These are phyloP conservation scores for Choloepus hoffmanni DNA, from an alignment of 2,113 vertebrate genomes.

Conservation along the genomic window DNA sequence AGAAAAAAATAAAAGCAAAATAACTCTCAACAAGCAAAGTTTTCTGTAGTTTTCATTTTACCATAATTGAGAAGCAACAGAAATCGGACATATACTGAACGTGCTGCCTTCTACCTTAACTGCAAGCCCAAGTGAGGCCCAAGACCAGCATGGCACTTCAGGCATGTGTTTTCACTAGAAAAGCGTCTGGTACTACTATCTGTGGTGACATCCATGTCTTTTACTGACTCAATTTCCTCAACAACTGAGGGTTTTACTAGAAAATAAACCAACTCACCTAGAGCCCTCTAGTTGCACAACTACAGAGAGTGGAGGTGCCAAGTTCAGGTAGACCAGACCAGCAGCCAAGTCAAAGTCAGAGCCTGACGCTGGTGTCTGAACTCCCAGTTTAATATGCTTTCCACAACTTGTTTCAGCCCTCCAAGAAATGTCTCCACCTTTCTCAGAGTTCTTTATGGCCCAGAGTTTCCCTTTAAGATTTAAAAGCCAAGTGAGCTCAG, in stretches of 20 bases:
- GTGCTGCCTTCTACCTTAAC: background rate
- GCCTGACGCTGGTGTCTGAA: background rate
- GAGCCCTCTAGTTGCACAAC: constrained; percentile 55
- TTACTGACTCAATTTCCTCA: constrained; percentile 52
- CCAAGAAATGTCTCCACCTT: background rate
- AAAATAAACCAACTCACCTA: constrained; percentile 47
- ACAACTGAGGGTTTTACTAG: background rate
- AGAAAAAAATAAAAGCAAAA: background rate
- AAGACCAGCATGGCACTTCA: rapidly evolving
- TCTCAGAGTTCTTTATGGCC: background rate
- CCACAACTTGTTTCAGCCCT: background rate
- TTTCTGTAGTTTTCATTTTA: background rate
- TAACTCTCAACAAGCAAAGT: background rate
- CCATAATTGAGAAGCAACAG: background rate
- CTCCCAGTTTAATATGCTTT: background rate
- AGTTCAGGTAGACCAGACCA: constrained; percentile 2
- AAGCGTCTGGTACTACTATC: background rate
- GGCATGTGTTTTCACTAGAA: background rate
- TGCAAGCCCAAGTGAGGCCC: background rate
- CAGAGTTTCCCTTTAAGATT: background rate
- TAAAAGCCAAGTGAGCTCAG: background rate
- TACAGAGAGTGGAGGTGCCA: constrained; percentile 43
- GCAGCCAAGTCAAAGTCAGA: background rate
- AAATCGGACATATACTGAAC: background rate
- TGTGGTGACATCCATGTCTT: background rate